Evolutionary conservation across 2,888 invertebrate genomes (phyloP).

Genomic region (Lithophane semibrunnea): DNA sequence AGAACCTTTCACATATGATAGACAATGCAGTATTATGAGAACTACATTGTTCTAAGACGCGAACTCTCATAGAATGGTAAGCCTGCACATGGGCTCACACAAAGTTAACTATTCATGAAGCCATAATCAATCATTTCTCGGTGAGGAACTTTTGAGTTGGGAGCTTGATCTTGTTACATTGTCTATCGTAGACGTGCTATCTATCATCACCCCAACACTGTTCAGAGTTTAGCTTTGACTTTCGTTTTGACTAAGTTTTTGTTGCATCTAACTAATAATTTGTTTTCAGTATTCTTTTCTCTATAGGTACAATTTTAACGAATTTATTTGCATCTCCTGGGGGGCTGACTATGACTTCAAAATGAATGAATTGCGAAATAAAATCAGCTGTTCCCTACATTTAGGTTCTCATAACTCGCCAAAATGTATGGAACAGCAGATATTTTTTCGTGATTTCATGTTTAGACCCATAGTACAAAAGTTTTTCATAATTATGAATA

Average conservation of each 20-base stretch:
- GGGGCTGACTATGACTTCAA: too few relatives aligned
- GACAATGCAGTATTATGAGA: not conserved
- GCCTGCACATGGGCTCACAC: not conserved
- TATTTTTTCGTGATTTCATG: too few relatives aligned
- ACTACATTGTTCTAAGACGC: not conserved
- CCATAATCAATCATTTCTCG: conserved; percentile 44
- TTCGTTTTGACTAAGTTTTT: not conserved
- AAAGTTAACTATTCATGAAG: conserved; percentile 30
- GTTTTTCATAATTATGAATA: too few relatives aligned
- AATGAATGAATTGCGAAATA: too few relatives aligned
- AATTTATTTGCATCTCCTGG: not conserved
- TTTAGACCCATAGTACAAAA: too few relatives aligned
- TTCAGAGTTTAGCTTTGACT: not conserved
- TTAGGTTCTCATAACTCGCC: too few relatives aligned
- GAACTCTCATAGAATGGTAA: not conserved
- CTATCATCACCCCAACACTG: not conserved
- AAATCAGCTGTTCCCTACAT: too few relatives aligned
- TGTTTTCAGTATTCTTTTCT: not conserved
- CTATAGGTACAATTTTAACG: not conserved
- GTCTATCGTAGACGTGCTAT: conserved; percentile 15
- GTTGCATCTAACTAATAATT: not conserved
- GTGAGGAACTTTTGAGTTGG: conserved; percentile 19
- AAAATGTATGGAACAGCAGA: too few relatives aligned
- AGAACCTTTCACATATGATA: not conserved
- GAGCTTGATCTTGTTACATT: conserved; percentile 20